These are phyloP conservation scores for Drepanosiphum platanoidis DNA, from an alignment of 2,888 invertebrate genomes.

Conservation along the genomic window DNA sequence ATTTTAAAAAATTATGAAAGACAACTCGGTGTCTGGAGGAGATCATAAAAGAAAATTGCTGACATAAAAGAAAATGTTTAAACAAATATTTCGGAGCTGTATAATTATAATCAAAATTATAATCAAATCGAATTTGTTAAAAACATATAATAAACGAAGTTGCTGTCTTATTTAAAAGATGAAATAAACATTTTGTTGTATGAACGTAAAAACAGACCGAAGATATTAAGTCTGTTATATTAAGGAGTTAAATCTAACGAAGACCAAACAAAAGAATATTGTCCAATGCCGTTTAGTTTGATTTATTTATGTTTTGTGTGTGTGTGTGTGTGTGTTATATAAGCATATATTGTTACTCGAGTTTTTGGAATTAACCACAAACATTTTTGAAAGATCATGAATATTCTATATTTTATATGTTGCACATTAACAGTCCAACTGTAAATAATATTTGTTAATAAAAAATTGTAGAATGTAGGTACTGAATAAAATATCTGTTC, in stretches of 20 bases:
- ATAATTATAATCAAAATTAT: too few relatives aligned
- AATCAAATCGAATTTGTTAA: too few relatives aligned
- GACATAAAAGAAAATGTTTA: too few relatives aligned
- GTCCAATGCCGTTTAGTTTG: slow-evolving; percentile 51
- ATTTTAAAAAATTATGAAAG: too few relatives aligned
- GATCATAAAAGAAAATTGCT: too few relatives aligned
- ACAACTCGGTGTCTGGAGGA: too few relatives aligned
- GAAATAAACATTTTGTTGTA: not conserved
- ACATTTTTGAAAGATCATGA: slow-evolving; percentile 17
- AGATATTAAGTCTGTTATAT: not conserved
- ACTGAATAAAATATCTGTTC: not conserved
- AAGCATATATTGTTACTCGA: not conserved
- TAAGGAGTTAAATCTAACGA: not conserved
- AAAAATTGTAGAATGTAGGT: not conserved
- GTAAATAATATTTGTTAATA: not conserved
- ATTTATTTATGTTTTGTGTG: too few relatives aligned
- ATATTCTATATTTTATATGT: not conserved
- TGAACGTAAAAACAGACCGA: not conserved
- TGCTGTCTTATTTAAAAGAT: not conserved
- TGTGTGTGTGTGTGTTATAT: too few relatives aligned
- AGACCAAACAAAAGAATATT: slow-evolving; percentile 14
- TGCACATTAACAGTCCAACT: not conserved
- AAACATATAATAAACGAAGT: not conserved
- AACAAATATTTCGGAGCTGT: too few relatives aligned
- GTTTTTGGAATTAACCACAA: slow-evolving; percentile 28